Evolutionary conservation across 1,140 invertebrate genomes (phyloP).

Genomic region (Schlechtendalia chinensis): DNA sequence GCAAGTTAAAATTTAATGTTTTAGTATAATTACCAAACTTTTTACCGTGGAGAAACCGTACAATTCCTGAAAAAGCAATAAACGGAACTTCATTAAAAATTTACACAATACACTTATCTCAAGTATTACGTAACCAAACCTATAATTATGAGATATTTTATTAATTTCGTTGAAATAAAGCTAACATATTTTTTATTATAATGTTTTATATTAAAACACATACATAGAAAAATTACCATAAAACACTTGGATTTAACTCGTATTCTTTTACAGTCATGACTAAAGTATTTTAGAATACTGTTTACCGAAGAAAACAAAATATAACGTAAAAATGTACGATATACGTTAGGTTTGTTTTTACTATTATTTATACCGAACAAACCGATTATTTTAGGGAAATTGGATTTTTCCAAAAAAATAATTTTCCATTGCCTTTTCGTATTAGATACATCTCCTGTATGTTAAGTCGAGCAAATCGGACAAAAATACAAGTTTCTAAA

Average conservation of each 20-base stretch:
- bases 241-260: not conserved
- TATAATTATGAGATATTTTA: not conserved
- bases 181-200: not conserved
- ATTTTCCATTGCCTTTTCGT: not conserved
- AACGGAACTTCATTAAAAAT: conserved; percentile 5
- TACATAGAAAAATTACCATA: not conserved
- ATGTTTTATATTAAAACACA: not conserved
- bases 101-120: not conserved
- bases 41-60: not conserved
- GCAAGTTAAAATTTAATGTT: not conserved
- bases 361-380: not conserved
- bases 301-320: no score
- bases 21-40: not conserved
- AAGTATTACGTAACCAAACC: not conserved
- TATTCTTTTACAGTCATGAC: no score
- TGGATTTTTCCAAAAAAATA: not conserved
- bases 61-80: not conserved
- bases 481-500: conserved; percentile 9
- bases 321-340: no score
- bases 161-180: not conserved
- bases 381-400: not conserved
- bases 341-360: no score
- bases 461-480: conserved; percentile 1
- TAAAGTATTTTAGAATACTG: no score
- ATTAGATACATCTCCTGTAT: not conserved